Conservation (phyloP, 2,888 invertebrate species). For the Agriopis marginaria region DNA sequence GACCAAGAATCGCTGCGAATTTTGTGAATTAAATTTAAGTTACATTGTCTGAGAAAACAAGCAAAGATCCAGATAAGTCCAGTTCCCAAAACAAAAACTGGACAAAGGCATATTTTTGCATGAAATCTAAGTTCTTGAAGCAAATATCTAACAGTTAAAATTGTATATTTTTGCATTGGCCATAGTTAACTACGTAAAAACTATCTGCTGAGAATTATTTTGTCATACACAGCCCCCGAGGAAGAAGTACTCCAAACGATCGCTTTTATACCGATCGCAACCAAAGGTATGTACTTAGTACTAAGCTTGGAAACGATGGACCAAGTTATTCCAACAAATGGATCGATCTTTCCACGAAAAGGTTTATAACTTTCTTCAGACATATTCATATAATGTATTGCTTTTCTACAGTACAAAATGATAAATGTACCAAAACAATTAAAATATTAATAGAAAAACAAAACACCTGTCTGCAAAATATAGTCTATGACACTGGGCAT, state of each 20-base stretch:
- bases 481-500: too few relatives aligned
- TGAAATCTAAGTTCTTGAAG: background rate
- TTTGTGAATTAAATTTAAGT: background rate
- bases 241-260: conserved; percentile 9
- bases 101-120: background rate
- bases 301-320: background rate
- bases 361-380: too few relatives aligned
- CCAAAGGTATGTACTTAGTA: conserved; percentile 15
- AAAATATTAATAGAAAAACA: too few relatives aligned
- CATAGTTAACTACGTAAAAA: background rate
- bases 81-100: background rate
- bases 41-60: too few relatives aligned
- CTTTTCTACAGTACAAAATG: too few relatives aligned
- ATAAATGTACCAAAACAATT: too few relatives aligned
- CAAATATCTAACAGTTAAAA: background rate
- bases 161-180: background rate
- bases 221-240: background rate
- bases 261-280: conserved; percentile 6
- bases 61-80: background rate
- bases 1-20: background rate
- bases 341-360: background rate
- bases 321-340: background rate
- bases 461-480: too few relatives aligned
- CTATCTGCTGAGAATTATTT: background rate
- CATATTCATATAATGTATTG: too few relatives aligned